Evolutionary conservation across 2,113 vertebrate species (phyloP).

Genomic region (Mola mola): DNA sequence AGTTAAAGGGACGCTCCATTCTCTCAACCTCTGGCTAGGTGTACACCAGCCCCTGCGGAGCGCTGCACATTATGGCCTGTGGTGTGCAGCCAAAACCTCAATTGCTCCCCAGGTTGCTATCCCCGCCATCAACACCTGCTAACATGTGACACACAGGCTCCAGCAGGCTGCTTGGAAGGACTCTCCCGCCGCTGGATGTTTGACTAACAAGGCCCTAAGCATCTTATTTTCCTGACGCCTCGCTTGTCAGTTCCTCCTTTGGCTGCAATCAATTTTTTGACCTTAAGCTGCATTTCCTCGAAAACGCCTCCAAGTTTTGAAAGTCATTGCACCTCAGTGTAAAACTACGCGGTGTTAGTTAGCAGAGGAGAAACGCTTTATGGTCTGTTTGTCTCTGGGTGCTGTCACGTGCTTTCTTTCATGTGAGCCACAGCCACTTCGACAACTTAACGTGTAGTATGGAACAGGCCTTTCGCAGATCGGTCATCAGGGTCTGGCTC

Average conservation of each 20-base stretch:
- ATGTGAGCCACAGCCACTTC: conserved; percentile 44
- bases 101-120: conserved; percentile 42
- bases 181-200: conserved; percentile 10
- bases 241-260: conserved; percentile 11
- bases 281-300: conserved; percentile 35
- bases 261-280: conserved; percentile 2
- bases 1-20: conserved; percentile 41
- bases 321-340: conserved; percentile 39
- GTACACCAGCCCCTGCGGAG: conserved; percentile 41
- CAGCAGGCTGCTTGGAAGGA: conserved; percentile 15
- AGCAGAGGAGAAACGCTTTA: conserved; percentile 41
- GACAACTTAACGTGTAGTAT: conserved; percentile 53
- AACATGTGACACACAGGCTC: conserved; percentile 56
- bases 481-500: conserved; percentile 38
- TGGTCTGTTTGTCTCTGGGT: conserved; percentile 52
- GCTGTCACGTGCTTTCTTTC: conserved; percentile 55
- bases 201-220: conserved; percentile 50
- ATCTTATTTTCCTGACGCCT: conserved; percentile 34
- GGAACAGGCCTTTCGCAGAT: conserved; percentile 47
- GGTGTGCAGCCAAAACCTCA: conserved; percentile 47
- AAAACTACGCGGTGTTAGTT: conserved; percentile 53
- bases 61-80: conserved; percentile 59
- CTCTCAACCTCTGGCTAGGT: conserved; percentile 42
- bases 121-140: conserved; percentile 72
- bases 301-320: conserved; percentile 20